phyloP scores from a whole-genome alignment of 2,797 vertebrate genomes.

The Tragopan temminckii region DNA sequence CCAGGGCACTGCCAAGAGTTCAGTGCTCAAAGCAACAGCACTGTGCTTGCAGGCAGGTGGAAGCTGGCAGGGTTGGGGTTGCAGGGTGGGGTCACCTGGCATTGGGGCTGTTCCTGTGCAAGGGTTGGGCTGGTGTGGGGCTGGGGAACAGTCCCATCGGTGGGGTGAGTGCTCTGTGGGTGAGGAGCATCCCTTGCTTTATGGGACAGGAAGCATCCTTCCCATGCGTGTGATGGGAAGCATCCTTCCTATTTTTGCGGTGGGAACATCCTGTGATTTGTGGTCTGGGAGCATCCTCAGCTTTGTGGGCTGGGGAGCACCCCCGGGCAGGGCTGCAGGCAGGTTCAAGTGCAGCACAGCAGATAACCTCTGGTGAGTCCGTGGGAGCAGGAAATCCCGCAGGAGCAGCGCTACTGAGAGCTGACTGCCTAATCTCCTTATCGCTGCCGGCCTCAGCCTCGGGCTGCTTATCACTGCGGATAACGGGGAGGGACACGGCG shows the following conservation, averaged over 20 bases:
- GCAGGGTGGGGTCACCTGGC: not conserved
- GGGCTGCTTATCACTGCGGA: constrained; percentile 76
- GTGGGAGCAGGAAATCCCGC: constrained; percentile 75
- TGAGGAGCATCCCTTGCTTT: not conserved
- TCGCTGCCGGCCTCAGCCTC: constrained; percentile 79
- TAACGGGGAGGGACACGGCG: constrained; percentile 65
- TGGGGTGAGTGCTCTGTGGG: not conserved
- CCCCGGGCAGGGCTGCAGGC: constrained; percentile 71
- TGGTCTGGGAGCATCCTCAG: not conserved
- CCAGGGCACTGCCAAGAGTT: not conserved
- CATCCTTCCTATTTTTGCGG: not conserved
- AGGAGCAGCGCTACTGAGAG: constrained; percentile 81
- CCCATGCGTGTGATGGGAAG: not conserved
- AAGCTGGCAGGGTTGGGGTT: not conserved
- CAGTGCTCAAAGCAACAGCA: not conserved
- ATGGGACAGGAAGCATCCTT: not conserved
- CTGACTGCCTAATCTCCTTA: constrained; percentile 84
- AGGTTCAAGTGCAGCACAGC: constrained; percentile 78
- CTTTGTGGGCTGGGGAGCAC: not conserved
- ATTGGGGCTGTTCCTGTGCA: not conserved
- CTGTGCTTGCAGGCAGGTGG: not conserved
- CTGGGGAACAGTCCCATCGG: not conserved
- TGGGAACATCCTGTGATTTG: not conserved
- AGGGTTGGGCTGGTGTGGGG: not conserved
- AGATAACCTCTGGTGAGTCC: constrained; percentile 84